Conservation (phyloP, 2,888 invertebrate species). For the Invenusta paracnida region DNA sequence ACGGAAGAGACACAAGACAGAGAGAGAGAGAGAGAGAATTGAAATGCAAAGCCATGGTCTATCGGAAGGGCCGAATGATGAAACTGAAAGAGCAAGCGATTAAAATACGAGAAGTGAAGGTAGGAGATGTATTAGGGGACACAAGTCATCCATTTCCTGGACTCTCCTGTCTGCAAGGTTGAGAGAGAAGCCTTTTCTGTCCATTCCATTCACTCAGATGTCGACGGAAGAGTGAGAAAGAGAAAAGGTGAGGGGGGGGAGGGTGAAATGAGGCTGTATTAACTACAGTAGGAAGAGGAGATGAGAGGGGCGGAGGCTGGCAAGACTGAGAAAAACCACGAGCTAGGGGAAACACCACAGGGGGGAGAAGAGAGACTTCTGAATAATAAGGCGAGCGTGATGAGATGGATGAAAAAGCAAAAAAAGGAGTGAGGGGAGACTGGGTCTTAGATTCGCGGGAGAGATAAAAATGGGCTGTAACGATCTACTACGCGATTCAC, state of each 20-base stretch:
- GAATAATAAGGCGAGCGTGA: too few species aligned
- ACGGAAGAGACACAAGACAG: neutral
- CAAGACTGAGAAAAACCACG: neutral
- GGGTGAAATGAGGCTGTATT: too few species aligned
- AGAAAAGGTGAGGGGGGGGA: neutral
- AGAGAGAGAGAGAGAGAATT: slow-evolving; percentile 20
- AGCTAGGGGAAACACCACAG: neutral
- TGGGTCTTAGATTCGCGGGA: neutral
- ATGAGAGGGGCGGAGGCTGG: neutral
- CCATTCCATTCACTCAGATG: neutral
- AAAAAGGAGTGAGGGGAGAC: neutral
- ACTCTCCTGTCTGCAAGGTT: too few species aligned
- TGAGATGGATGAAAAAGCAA: neutral
- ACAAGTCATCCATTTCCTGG: neutral
- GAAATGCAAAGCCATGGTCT: too few species aligned
- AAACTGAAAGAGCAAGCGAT: neutral
- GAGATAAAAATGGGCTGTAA: neutral
- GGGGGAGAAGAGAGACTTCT: too few species aligned
- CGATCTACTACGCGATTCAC: neutral
- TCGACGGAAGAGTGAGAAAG: neutral
- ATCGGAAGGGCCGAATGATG: slow-evolving; percentile 24
- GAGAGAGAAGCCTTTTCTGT: neutral
- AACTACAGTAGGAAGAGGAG: neutral
- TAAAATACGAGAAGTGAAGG: neutral
- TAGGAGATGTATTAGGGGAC: neutral